Evolutionary conservation across 1,140 invertebrate genomes (phyloP).

Genomic region (Mactra quadrangularis): DNA sequence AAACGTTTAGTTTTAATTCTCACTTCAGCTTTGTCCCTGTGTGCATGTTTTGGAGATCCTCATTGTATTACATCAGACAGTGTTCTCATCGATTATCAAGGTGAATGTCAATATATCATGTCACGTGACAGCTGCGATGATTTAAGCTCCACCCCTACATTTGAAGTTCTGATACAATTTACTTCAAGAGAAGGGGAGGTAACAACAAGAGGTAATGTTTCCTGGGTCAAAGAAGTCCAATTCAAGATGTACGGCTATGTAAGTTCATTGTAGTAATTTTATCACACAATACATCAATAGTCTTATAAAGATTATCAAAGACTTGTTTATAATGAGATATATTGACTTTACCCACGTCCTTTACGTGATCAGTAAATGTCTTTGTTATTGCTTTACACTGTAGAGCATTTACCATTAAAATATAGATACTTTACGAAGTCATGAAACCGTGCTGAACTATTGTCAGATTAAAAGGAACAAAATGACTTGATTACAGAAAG

Average conservation of each 20-base stretch:
- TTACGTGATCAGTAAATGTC: no score
- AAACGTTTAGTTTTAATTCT: no score
- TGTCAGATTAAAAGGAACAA: no score
- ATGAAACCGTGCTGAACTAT: no score
- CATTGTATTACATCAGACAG: conserved; percentile 48
- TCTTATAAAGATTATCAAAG: no score
- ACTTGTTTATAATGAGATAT: no score
- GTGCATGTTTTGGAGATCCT: conserved; percentile 51
- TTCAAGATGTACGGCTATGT: conserved; percentile 38
- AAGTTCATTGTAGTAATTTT: conserved; percentile 24
- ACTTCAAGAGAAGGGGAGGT: background rate
- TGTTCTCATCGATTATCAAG: conserved; percentile 25
- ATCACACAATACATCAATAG: no score
- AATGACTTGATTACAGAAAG: no score
- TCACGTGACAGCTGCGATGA: conserved; percentile 36
- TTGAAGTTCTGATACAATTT: conserved; percentile 25
- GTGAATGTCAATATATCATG: conserved; percentile 46
- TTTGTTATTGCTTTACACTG: no score
- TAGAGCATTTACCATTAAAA: no score
- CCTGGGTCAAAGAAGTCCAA: conserved; percentile 51
- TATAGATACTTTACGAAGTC: no score
- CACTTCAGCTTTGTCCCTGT: conserved; percentile 14
- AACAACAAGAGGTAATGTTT: background rate
- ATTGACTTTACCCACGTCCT: no score
- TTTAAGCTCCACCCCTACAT: conserved; percentile 1